Base-by-base conservation (phyloP, 2,888 invertebrate genomes). In the Chloromyia formosa region DNA sequence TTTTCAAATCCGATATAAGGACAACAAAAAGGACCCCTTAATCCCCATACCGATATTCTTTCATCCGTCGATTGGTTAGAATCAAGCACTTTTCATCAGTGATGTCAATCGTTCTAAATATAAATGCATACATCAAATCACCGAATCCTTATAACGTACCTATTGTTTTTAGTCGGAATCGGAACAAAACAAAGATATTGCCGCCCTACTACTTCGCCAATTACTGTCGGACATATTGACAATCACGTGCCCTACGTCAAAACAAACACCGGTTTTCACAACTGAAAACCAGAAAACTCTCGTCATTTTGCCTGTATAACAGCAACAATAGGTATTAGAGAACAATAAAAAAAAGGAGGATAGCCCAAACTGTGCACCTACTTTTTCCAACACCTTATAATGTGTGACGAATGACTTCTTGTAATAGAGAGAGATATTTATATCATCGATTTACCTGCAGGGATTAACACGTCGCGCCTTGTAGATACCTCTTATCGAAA, bases 211-310 rank as follows among this genome's bases (percentile, higher is more conserved):
- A n/a, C n/a, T n/a, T n/a, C n/a, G n/a, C n/a, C n/a, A n/a, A n/a
- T n/a, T n/a, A n/a, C n/a, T n/a, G n/a, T 9, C 12, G 42, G 12
- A 42, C 27, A 5, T 61, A 35, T 61, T 61, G 61, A 61, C 27
- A 61, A 40, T 35, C 62, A 62, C 62, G 62, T 62, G 62, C 62
- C 40, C 16, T 35, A 62, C 62, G 62, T 62, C 62, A 62, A 62
- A 62, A 62, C 16, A 62, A 22, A 62, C n/a, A 1, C 35, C 40
- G 3, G 27, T 35, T 7, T 4, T 35, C 27, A 4, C n/a, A 12
- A n/a, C 18, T 40, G 12, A 35, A 62, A 40, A 22, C 62, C 4
- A 62, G 23, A 62, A 61, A 61, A 14, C 27, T 4, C 27, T 35
- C 27, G 7, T 35, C n/a, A 62, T 62, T 23, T 14, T 16, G 40